Evolutionary conservation across 1,140 invertebrate genomes (phyloP), one percentile per base, ranked within the genome.

Genomic region (Stegodyphus mimosarum): DNA sequence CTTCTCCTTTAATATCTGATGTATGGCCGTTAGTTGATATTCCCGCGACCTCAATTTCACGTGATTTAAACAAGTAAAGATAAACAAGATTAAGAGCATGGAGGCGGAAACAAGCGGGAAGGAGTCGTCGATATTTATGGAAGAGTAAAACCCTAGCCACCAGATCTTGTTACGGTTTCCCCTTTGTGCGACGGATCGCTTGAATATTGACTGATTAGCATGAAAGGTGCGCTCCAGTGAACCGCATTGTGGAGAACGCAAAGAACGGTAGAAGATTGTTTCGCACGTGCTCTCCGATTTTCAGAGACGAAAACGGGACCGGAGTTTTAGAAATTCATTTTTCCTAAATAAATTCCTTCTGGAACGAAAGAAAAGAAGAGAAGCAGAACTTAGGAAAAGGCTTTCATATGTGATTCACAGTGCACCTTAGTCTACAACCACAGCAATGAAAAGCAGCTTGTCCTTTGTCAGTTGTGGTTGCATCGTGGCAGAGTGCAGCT

Each of bases 151-250:
- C 55, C 53, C 49, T 69, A 69, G 78, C 52, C n/a, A 63, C 69
- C 55, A 33, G 69, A 81, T 81, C 33, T 72, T 60, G 66, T 80
- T 80, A 80, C 53, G 48, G 55, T 11, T 71, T 80, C 52, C 13
- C 33, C 13, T 55, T n/a, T 49, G 52, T 55, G 50, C 7, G 5
- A 51, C 17, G 7, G 7, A 13, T 67, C 17, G 17, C 51, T 9
- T 70, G 66, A 52, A 72, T 81, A 72, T 60, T 81, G 69, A 81
- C 52, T 81, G 69, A 72, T 81, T 81, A 81, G 53, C 33, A 81
- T 72, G 52, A 80, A 80, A 52, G 49, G 66, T 60, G n/a, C 50
- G 50, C 50, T 53, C 2, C 66, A 9, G 6, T 70, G 18, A n/a
- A 17, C 53, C 50, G 33, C 51, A 69, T 79, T 67, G 66, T 67